Evolutionary conservation across 23 tunicate genomes (phyloP), one percentile per base, ranked within the genome.

Genomic region (Clavelina lepadiformis): DNA sequence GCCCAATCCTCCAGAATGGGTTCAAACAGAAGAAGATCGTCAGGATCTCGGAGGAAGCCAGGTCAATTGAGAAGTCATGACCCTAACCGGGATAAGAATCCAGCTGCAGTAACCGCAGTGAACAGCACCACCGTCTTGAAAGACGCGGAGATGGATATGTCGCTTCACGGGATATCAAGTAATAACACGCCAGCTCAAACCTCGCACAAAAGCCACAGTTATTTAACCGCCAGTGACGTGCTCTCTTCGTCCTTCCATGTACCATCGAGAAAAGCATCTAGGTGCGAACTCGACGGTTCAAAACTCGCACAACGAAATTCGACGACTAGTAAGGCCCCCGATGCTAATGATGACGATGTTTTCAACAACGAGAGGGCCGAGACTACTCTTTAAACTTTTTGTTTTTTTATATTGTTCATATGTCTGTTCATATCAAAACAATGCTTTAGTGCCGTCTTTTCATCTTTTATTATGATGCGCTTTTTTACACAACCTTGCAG

Each of bases 201-300:
- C 13, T 35, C 52, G 13, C 25, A 54, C 47, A 70, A 70, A 29
- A 33, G 35, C n/a, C 80, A 74, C 69, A 61, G 37, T 28, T 74
- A 74, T 27, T 46, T 74, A 31, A 74, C 80, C 8, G 80, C 80
- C 3, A 7, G 24, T 21, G 38, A 63, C 18, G 22, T 74, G n/a
- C 60, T 61, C 18, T 29, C 46, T 4, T 18, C 21, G 11, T n/a
- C 69, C 20, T 60, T 60, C 46, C 60, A 46, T 25, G 26, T 61
- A 47, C 69, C 69, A 27, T 6, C 69, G 13, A 20, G 52, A 7
- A 63, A 35, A 63, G 3, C 53, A 41, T 41, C 49, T 8, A 41
- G 49, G 49, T 8, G 13, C 15, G 49, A 41, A 41, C n/a, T n/a
- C n/a, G n/a, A n/a, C n/a, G n/a, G n/a, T n/a, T n/a, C n/a, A n/a